Evolutionary conservation across 2,888 invertebrate species (phyloP), one percentile per base, ranked within the genome.

Genomic region (Netelia inedita): DNA sequence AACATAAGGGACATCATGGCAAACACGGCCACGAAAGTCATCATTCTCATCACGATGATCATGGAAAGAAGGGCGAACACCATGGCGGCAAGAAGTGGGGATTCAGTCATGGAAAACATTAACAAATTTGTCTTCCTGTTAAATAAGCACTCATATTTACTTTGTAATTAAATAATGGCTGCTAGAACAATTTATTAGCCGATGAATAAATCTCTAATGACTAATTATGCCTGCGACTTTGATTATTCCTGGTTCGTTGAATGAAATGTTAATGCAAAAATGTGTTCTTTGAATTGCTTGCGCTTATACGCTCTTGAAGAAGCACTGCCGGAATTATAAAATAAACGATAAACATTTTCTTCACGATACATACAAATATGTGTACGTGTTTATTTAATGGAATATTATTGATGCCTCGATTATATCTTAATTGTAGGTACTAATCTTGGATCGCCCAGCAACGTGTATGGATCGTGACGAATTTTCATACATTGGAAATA

Each of bases 11-110:
- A 0, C 94, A 95, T 93, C 95, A 96, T 78, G 95, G 95, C 1
- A 95, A 95, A 69, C 94, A 95, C 19, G 96, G 96, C 0, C 95
- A 96, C 89, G 95, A 96, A 65, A 95, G 95, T 41, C 95, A 96
- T 88, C 95, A 96, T 88, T 94, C 94, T 2, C 95, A 95, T 85
- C 95, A 96, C 35, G 94, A 95, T 2, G 94, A 95, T 55, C 95
- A 95, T 87, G 96, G 95, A 63, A 96, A 95, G 90, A 95, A 96
- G 89, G 95, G 95, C 0, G 95, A 95, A 61, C 95, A 95, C 80
- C 94, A 95, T 66, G 95, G 95, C 0, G 96, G 95, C 6, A 94
- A 94, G 87, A 94, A 94, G 85, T 93, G 92, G 85, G 94, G 94
- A 3, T 94, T 88, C 79, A 88, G 85, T 43, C 89, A 89, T 83